Evolutionary conservation across 2,888 invertebrate genomes (phyloP), one percentile per base, ranked within the genome.

Genomic region (Gastrophysa polygoni): DNA sequence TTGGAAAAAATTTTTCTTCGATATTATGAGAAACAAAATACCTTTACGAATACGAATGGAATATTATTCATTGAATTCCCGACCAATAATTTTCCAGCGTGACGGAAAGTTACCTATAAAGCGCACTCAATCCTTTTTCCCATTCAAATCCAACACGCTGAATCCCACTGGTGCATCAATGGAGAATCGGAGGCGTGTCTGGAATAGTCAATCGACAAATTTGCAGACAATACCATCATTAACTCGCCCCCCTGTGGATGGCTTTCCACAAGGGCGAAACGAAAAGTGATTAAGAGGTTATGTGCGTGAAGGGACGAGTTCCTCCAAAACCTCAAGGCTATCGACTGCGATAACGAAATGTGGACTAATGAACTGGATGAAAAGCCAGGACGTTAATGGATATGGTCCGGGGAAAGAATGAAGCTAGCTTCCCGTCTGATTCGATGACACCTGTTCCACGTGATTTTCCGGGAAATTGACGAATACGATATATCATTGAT

Each of bases 191-290:
- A 54, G 49, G 64, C 61, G 59, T 49, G 43, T 34, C 54, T 17
- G 52, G 66, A 66, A 66, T 68, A 47, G 66, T 66, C 64, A 63
- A 68, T 66, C 57, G 52, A 59, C 50, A 57, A 64, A 68, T 64
- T 68, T 66, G 38, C 60, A 61, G 63, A 66, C 66, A 66, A 68
- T 64, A 63, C 61, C 61, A 61, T 63, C 65, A 65, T 64, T 66
- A 62, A 63, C 66, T 62, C 59, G 61, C 47, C 61, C 57, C 59
- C 28, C 52, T 59, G 51, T 64, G 56, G 66, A 65, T 50, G 50
- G 54, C 14, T 38, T 38, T n/a, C 3, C 11, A 46, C 46, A 18
- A 46, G 20, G 17, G 38, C 38, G 14, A 32, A 10, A 32, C 8
- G 10, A 38, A 38, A 11, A 38, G 14, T 38, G 38, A 38, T 38